Conservation (phyloP, 2,113 vertebrate species). For the Verasper variegatus region DNA sequence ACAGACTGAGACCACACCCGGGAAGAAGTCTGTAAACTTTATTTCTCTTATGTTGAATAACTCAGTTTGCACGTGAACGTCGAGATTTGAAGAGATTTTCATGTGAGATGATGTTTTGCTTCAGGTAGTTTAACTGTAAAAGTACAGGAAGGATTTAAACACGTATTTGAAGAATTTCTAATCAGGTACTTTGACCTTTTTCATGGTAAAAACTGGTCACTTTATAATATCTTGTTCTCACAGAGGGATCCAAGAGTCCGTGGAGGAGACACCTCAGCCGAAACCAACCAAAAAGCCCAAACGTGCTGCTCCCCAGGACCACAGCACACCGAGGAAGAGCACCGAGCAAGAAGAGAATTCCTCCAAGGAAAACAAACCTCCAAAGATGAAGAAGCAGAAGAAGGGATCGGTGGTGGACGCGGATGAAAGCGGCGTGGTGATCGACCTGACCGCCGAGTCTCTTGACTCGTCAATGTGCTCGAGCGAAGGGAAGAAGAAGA, state of each 20-base stretch:
- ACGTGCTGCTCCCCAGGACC: neutral
- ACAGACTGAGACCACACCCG: neutral
- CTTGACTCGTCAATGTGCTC: neutral
- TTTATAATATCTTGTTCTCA: neutral
- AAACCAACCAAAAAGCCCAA: constrained; percentile 29
- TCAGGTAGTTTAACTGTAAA: no score
- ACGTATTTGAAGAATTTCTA: no score
- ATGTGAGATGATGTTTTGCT: no score
- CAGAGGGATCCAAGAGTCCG: neutral
- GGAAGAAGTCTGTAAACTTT: constrained; percentile 37
- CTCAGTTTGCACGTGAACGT: no score
- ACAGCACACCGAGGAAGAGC: constrained; percentile 45
- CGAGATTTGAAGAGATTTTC: no score
- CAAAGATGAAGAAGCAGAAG: constrained; percentile 15
- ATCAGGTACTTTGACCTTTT: neutral
- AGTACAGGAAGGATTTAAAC: no score
- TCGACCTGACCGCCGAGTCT: neutral
- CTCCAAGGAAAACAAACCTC: constrained; percentile 61
- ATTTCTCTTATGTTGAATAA: neutral
- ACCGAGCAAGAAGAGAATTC: constrained; percentile 36
- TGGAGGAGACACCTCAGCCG: neutral
- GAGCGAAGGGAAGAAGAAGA: constrained; percentile 41
- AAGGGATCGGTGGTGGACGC: constrained; percentile 1
- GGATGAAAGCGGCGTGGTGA: neutral
- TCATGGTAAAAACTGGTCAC: neutral